Base-by-base conservation (phyloP, 1,140 invertebrate genomes). In the Drosophila yakuba region DNA sequence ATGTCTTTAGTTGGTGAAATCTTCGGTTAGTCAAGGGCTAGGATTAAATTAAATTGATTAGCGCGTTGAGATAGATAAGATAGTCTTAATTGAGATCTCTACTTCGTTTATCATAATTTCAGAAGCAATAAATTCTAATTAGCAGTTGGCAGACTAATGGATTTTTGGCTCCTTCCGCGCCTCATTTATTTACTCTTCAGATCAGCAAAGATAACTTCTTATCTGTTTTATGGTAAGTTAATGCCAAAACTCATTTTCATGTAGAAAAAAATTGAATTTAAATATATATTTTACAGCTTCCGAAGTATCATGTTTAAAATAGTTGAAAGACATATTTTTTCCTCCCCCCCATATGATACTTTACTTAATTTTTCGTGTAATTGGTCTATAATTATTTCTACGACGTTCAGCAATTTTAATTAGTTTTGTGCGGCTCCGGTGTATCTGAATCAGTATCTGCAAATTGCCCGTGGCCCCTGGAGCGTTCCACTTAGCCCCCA, bases 401-500 rank as follows among this genome's bases (percentile, higher is more conserved):
- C 63, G 47, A 79, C 67, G 58, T 54, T 67, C 23, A 62, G 39
- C 39, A 51, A 88, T 79, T 82, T 88, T 86, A 86, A 82, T 88
- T 76, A 71, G 62, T 69, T 88, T 82, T 67, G 38, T 60, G 50
- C 61, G 66, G 28, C 62, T 43, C 61, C 61, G 4, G 54, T 54
- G 51, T 20, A 20, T 44, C 56, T 39, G 44, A 64, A 74, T 52
- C 35, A 51, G 12, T 63, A 28, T 73, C 15, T 59, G 38, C 48
- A 35, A 23, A 15, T 39, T 54, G 48, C 48, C 58, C 15, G 8
- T 51, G 48, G 48, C 48, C 58, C 28, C 25, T 47, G 32, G 28
- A 67, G 44, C 60, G 38, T 69, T 79, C 35, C 71, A 63, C 51
- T 79, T 76, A 51, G 54, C 43, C 57, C 57, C 35, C 32, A 38